Evolutionary conservation across 2,113 vertebrate species (phyloP).

Genomic region (Anseranas semipalmata): DNA sequence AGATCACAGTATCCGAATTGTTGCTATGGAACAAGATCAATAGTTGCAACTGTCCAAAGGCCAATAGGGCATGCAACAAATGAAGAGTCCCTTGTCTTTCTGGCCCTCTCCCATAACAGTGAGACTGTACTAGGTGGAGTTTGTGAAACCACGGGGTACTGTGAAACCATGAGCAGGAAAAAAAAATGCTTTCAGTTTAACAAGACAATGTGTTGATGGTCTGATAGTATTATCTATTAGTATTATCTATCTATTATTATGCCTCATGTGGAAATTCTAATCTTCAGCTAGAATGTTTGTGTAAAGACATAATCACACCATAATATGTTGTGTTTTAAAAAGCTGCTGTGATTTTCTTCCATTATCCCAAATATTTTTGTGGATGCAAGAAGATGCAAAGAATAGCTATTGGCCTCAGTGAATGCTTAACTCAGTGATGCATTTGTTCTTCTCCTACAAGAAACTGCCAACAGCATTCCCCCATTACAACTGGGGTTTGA

Average conservation of each 20-base stretch:
- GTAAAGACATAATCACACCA: not conserved
- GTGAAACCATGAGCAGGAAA: not conserved
- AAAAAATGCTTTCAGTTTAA: not conserved
- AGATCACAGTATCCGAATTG: not conserved
- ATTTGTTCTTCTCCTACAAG: not conserved
- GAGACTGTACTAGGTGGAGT: not conserved
- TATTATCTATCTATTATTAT: not conserved
- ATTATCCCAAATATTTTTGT: not conserved
- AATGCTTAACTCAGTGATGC: not conserved
- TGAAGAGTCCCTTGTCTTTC: not conserved
- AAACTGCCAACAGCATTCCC: not conserved
- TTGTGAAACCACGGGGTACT: not conserved
- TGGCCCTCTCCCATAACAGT: not conserved
- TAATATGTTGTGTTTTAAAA: not conserved
- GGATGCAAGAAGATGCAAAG: not conserved
- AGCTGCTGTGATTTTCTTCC: not conserved
- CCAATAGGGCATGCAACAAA: conserved; percentile 17
- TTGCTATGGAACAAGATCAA: conserved; percentile 12
- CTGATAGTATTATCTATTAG: not conserved
- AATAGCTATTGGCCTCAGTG: not conserved
- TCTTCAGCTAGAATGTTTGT: not conserved
- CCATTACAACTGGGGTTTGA: not conserved
- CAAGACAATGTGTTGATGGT: not conserved
- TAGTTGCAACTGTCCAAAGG: not conserved
- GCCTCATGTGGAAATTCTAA: not conserved